These are phyloP conservation scores for Styela plicata DNA, from an alignment of 23 tunicate genomes.

Conservation along the genomic window DNA sequence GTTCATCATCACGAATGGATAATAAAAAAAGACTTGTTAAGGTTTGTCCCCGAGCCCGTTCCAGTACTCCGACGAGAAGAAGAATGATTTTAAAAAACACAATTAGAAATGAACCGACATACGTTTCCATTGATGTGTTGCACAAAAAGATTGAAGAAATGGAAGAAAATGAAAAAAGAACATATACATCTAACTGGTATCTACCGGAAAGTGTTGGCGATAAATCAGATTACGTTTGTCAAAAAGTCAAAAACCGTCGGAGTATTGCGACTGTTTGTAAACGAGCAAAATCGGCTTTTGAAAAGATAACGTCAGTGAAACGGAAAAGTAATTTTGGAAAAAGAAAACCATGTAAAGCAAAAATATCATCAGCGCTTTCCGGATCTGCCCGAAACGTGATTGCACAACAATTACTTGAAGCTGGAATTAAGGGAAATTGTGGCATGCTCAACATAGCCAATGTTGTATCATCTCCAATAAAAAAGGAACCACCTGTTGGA, in stretches of 20 bases:
- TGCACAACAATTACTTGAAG: not conserved
- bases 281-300: not conserved
- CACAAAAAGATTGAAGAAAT: not conserved
- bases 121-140: not conserved
- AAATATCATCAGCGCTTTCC: not conserved
- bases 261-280: not conserved
- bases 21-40: not conserved
- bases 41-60: not conserved
- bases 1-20: not conserved
- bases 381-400: not conserved
- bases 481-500: not conserved
- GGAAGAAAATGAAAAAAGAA: not conserved
- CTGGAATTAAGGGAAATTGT: not conserved
- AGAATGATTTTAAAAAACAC: conserved; percentile 1
- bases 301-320: not conserved
- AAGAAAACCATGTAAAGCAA: not conserved
- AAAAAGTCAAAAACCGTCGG: not conserved
- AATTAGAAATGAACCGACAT: not conserved
- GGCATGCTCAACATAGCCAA: not conserved
- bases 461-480: not conserved
- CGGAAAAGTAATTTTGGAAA: not conserved
- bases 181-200: conserved; percentile 6
- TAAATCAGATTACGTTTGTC: not conserved
- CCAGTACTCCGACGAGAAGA: not conserved
- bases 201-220: not conserved